Conservation (phyloP, 2,888 invertebrate genomes). For the Linnaemya vulpina region DNA sequence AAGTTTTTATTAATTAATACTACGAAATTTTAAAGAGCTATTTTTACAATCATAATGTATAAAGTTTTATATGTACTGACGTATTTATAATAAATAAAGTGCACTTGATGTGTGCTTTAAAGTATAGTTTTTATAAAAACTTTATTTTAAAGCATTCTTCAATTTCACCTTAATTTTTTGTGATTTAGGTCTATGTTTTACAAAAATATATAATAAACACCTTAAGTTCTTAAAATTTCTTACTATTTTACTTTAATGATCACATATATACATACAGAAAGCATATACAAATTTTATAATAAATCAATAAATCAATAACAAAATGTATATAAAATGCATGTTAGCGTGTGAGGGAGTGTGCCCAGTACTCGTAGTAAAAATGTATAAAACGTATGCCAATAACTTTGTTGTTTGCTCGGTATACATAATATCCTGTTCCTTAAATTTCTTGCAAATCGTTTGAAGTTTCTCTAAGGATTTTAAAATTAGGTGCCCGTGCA, state of each 20-base stretch:
- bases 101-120: too few relatives aligned
- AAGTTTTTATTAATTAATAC: not conserved
- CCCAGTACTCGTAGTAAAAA: not conserved
- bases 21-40: not conserved
- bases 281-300: not conserved
- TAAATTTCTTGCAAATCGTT: slow-evolving; percentile 20
- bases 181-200: too few relatives aligned
- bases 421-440: slow-evolving; percentile 80
- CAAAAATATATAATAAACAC: slow-evolving; percentile 5
- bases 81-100: too few relatives aligned
- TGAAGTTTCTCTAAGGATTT: too few relatives aligned
- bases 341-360: not conserved
- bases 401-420: slow-evolving; percentile 75
- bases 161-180: too few relatives aligned
- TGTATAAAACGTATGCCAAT: slow-evolving; percentile 51
- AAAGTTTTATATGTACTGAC: too few relatives aligned
- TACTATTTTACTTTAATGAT: slow-evolving; percentile 47
- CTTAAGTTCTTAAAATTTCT: slow-evolving; percentile 47
- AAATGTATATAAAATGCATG: slow-evolving; percentile 17
- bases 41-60: too few relatives aligned
- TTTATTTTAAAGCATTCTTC: too few relatives aligned
- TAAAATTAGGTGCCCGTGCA: not conserved
- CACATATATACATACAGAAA: slow-evolving; percentile 6
- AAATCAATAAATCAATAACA: slow-evolving; percentile 18
- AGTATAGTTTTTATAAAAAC: too few relatives aligned